Percentiles rank a stretch among this genome's conserved stretches.
phyloP scores from a whole-genome alignment of 2,797 vertebrate genomes.

The Passerculus sandwichensis region DNA sequence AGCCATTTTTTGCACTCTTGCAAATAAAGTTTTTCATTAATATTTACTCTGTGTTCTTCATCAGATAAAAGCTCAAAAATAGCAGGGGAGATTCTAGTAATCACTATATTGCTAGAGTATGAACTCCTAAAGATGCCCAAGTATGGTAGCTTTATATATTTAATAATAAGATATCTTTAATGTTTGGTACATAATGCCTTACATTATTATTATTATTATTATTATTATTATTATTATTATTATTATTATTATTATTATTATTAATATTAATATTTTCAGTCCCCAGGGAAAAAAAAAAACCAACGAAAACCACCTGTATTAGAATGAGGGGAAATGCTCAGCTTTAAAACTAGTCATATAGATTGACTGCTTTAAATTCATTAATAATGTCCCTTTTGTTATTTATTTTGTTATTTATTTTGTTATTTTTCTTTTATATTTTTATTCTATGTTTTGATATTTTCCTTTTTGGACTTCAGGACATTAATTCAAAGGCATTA shows the following conservation, averaged over 20 bases:
- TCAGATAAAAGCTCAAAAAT: not conserved
- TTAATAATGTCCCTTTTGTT: not conserved
- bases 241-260: not conserved
- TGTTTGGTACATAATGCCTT: not conserved
- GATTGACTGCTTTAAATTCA: not conserved
- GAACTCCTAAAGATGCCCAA: not conserved
- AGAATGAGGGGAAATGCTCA: not conserved
- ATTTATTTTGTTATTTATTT: not conserved
- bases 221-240: not conserved
- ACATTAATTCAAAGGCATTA: not conserved
- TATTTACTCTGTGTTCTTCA: not conserved
- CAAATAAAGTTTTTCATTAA: not conserved
- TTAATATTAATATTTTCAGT: not conserved
- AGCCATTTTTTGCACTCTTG: not conserved
- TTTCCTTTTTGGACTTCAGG: not conserved
- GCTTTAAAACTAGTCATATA: not conserved
- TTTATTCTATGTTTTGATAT: not conserved
- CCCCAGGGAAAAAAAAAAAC: not conserved
- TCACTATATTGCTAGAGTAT: not conserved
- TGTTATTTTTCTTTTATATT: not conserved
- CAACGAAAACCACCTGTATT: fast-evolving
- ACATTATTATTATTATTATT: not conserved
- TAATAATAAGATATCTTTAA: not conserved
- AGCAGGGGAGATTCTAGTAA: not conserved
- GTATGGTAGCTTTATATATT: not conserved